Base-by-base conservation (phyloP, 2,113 vertebrate species). In the Corythornis vintsioides region DNA sequence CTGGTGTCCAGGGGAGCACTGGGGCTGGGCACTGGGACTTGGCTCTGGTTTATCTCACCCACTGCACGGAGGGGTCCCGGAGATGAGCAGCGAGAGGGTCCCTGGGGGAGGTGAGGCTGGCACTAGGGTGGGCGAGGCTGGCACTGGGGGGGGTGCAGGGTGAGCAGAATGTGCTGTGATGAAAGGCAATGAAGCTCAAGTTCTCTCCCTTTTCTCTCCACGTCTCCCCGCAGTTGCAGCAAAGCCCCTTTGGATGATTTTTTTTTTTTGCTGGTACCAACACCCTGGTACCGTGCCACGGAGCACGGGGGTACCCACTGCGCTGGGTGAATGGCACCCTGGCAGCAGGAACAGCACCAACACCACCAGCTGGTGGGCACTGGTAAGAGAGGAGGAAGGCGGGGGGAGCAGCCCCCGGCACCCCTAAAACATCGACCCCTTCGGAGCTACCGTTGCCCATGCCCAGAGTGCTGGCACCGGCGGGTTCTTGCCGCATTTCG, bases 291-390 rank as follows among this genome's bases (percentile, higher is more conserved):
- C 31, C 15, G 2, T 12, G 43, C 31, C 52, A 21, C 3, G 5
- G 48, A 33, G 40, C 29, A 33, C 8, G 0, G 8, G 2, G 4
- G 28, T 29, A 48, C 48, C 24, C 2, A 0, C 15, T 57, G 28
- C 10, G 2, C 45, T 3, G 1, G 59, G 12, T 6, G 38, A 64
- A 52, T 2, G 33, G 25, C 61, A 25, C 40, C 29, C 57, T 5
- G 3, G 29, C 78, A 74, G 48, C 33, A 6, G 69, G 40, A 13
- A 11, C 15, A 35, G 3, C 15, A 26, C 20, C 40, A 15, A 5
- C 47, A 50, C 2, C 59, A 29, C n/a, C 73, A 65, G 52, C 25
- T 59, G 29, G 2, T 2, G 11, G 55, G 40, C 13, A 0, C 15
- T 7, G 38, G 28, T 0, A 2, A 55, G 33, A 1, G 3, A 69